Evolutionary conservation across 2,797 vertebrate species (phyloP).

Genomic region (Astyanax mexicanus): DNA sequence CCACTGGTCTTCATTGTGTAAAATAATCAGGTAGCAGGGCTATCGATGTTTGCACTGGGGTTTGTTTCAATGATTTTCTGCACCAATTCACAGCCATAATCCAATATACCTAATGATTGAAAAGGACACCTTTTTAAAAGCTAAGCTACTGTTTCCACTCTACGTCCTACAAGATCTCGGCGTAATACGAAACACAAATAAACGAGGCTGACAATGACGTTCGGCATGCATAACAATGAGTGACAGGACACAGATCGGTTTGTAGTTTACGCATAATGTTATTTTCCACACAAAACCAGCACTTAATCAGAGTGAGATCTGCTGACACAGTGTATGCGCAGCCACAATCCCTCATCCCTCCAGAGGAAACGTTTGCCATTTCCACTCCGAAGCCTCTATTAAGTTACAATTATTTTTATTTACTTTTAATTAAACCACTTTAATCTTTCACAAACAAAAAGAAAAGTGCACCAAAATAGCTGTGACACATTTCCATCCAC

Average conservation of each 20-base stretch:
- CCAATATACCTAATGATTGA: neutral
- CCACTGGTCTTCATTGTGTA: neutral
- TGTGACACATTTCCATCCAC: neutral
- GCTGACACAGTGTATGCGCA: neutral
- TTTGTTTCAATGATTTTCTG: constrained; percentile 1
- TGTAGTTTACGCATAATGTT: neutral
- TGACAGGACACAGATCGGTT: neutral
- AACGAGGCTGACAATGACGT: neutral
- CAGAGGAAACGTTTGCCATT: neutral
- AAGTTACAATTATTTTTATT: neutral
- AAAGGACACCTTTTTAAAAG: neutral
- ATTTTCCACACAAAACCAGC: constrained; percentile 19
- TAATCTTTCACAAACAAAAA: neutral
- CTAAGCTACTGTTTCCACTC: neutral
- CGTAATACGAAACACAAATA: neutral
- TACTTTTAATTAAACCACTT: neutral
- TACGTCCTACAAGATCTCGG: neutral
- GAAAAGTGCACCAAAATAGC: constrained; percentile 16
- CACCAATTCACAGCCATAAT: neutral
- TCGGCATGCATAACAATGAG: neutral
- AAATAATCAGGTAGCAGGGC: constrained; percentile 1
- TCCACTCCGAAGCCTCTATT: neutral
- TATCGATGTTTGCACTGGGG: neutral
- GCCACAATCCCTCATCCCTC: neutral
- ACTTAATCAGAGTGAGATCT: neutral